Conservation (phyloP, 1,140 invertebrate genomes). For the Muscidifurax raptorellus region DNA sequence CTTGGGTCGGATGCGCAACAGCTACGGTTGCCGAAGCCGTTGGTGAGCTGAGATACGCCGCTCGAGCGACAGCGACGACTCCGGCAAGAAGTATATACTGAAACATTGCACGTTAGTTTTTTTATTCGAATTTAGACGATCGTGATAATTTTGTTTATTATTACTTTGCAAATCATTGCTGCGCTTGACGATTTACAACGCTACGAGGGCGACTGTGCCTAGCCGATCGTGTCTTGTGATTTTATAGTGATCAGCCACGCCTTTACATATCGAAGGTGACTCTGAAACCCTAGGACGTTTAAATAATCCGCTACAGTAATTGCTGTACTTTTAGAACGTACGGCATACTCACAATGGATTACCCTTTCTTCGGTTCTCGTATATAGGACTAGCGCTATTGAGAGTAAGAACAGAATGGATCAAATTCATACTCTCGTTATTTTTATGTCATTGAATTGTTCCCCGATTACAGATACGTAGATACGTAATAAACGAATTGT, state of each 20-base stretch:
- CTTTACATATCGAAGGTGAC: background rate
- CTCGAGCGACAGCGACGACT: conserved; percentile 63
- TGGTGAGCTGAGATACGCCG: conserved; percentile 61
- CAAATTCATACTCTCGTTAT: conserved; percentile 9
- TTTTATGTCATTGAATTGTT: background rate
- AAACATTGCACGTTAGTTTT: too few relatives aligned
- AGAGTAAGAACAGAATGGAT: background rate
- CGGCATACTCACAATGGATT: conserved; percentile 8
- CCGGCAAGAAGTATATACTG: conserved; percentile 61
- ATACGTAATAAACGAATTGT: too few relatives aligned
- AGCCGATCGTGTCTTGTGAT: background rate
- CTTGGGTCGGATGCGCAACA: conserved; percentile 64
- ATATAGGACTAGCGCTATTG: background rate
- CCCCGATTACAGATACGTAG: background rate
- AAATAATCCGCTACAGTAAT: conserved; percentile 9
- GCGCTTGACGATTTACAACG: background rate
- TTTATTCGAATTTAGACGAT: too few relatives aligned
- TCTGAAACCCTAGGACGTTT: background rate
- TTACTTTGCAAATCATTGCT: conserved; percentile 20
- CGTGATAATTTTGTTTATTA: too few relatives aligned
- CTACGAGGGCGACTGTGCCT: background rate
- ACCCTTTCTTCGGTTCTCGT: background rate
- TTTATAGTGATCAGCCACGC: conserved; percentile 23
- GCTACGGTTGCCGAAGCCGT: conserved; percentile 61
- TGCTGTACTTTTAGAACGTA: background rate